These are phyloP conservation scores for Nemapogon koenigi DNA, from an alignment of 2,888 invertebrate species.

Conservation along the genomic window DNA sequence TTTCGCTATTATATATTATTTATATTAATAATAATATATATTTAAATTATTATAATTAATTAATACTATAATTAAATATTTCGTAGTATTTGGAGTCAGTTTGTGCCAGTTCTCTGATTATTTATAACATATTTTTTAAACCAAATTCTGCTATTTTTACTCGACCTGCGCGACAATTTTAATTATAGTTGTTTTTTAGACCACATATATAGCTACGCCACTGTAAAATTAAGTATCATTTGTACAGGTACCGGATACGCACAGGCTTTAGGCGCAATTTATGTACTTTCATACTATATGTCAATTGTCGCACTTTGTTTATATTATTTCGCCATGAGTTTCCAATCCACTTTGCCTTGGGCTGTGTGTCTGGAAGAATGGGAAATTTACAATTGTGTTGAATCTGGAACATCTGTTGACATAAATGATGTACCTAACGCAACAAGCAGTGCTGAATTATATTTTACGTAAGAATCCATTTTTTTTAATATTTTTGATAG, in stretches of 20 bases:
- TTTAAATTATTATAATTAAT: too few species aligned
- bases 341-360: conserved; percentile 75
- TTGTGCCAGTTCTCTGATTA: too few species aligned
- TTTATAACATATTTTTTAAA: too few species aligned
- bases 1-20: too few species aligned
- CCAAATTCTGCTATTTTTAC: too few species aligned
- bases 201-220: too few species aligned
- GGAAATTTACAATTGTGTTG: conserved; percentile 41
- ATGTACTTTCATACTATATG: conserved; percentile 79
- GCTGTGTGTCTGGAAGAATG: conserved; percentile 68
- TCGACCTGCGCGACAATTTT: too few species aligned
- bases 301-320: conserved; percentile 76
- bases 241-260: conserved; percentile 73
- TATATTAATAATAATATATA: too few species aligned
- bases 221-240: conserved; percentile 1
- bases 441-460: conserved; percentile 64
- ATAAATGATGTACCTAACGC: conserved; percentile 22
- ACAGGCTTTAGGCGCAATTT: conserved; percentile 67
- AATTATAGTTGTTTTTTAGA: too few species aligned
- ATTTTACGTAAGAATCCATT: conserved; percentile 68
- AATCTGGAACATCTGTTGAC: conserved; percentile 31
- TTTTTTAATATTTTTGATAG: too few species aligned
- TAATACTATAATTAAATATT: too few species aligned
- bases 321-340: conserved; percentile 76
- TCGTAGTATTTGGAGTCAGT: too few species aligned